phyloP scores from a whole-genome alignment of 2,888 invertebrate genomes.

The Heliconius aoede region DNA sequence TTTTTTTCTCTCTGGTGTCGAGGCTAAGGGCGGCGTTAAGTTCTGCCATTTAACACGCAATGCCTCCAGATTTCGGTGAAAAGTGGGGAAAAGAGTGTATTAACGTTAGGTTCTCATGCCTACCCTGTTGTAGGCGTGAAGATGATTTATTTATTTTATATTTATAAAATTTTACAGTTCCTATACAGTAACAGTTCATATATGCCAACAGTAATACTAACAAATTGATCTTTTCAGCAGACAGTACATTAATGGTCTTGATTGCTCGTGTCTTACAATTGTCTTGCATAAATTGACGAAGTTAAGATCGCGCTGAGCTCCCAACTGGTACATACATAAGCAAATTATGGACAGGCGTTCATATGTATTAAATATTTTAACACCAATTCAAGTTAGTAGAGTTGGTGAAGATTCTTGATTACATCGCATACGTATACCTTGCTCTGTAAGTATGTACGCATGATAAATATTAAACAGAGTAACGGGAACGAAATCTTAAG shows the following conservation, averaged over 20 bases:
- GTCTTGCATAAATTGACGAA: constrained; percentile 33
- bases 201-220: not conserved
- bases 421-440: constrained; percentile 54
- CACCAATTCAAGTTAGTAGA: constrained; percentile 78
- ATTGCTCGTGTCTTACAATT: constrained; percentile 19
- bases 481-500: not conserved
- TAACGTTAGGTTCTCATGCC: too few relatives aligned
- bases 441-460: constrained; percentile 21
- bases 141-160: too few relatives aligned
- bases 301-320: constrained; percentile 38
- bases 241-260: constrained; percentile 2
- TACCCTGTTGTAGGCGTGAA: too few relatives aligned
- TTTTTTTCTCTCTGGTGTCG: too few relatives aligned
- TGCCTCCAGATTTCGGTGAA: too few relatives aligned
- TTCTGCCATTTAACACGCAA: too few relatives aligned
- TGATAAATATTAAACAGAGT: constrained; percentile 2
- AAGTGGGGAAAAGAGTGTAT: too few relatives aligned
- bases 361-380: constrained; percentile 79
- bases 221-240: not conserved
- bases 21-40: too few relatives aligned
- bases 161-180: too few relatives aligned
- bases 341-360: constrained; percentile 62
- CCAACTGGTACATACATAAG: constrained; percentile 52
- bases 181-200: not conserved
- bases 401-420: constrained; percentile 78